phyloP scores from a whole-genome alignment of 2,888 invertebrate species.

The Ariolimax columbianus region DNA sequence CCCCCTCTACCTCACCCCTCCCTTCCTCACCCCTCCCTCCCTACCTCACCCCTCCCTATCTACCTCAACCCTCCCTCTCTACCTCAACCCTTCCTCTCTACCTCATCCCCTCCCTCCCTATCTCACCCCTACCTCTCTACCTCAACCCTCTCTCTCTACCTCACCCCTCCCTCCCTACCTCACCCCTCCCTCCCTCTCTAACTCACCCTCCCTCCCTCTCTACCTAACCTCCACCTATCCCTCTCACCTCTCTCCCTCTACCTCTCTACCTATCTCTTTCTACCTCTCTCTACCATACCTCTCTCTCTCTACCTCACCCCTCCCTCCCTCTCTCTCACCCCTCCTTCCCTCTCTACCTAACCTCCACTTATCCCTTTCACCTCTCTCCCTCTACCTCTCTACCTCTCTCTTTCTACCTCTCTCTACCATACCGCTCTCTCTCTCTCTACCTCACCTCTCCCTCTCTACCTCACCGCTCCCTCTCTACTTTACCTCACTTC shows the following conservation, averaged over 20 bases:
- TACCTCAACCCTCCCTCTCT: too few species aligned
- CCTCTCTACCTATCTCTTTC: background rate
- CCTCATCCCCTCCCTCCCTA: background rate
- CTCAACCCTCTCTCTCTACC: background rate
- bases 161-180: background rate
- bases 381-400: background rate
- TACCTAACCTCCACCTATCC: background rate
- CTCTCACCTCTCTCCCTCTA: conserved; percentile 1
- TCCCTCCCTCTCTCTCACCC: background rate
- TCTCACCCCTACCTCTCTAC: background rate
- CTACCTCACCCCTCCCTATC: conserved; percentile 1
- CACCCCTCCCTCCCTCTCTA: background rate
- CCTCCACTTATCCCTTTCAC: background rate
- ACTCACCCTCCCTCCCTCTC: conserved; percentile 9
- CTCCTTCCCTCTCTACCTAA: conserved; percentile 2
- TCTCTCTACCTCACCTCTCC: background rate
- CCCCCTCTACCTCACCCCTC: background rate
- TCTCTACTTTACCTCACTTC: background rate
- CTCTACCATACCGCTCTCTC: background rate
- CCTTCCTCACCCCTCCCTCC: background rate
- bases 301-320: background rate
- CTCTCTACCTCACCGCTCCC: background rate
- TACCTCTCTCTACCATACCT: background rate
- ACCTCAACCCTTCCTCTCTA: too few species aligned
- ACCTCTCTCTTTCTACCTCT: background rate